A percentile compares a stretch with the other conserved stretches of the same genome.
phyloP scores from a whole-genome alignment of 2,888 invertebrate species.

The Cephus pygmeus region DNA sequence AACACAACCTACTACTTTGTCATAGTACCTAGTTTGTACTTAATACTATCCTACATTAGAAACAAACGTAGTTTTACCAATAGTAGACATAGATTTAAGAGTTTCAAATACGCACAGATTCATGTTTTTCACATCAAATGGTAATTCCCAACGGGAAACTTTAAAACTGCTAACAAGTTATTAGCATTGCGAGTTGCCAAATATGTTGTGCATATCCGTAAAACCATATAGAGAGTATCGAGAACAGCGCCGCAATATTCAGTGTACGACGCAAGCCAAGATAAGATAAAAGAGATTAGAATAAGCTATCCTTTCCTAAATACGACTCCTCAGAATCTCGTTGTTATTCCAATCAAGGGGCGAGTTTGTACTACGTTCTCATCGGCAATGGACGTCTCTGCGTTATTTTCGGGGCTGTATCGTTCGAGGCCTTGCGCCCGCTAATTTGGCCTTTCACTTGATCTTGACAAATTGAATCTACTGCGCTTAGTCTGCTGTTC shows the following conservation, averaged over 20 bases:
- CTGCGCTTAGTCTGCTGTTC: slow-evolving; percentile 1
- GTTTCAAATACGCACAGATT: not conserved
- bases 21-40: not conserved
- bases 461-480: slow-evolving; percentile 40
- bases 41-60: not conserved
- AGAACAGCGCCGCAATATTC: not conserved
- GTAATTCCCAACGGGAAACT: not conserved
- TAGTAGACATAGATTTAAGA: not conserved
- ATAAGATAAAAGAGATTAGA: not conserved
- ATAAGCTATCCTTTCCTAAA: not conserved
- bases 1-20: not conserved
- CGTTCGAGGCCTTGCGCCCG: slow-evolving; percentile 27
- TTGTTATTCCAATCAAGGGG: not conserved
- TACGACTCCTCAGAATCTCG: not conserved
- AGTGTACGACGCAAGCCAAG: not conserved
- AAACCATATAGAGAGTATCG: not conserved
- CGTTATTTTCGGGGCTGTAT: slow-evolving; percentile 32
- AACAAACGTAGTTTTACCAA: not conserved
- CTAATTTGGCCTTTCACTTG: slow-evolving; percentile 42
- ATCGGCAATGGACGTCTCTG: slow-evolving; percentile 1
- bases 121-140: not conserved
- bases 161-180: not conserved
- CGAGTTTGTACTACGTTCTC: not conserved
- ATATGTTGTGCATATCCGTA: not conserved
- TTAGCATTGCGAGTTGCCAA: not conserved